These are phyloP conservation scores for Campopleginae sp. DNA, from an alignment of 2,888 invertebrate genomes.

Conservation along the genomic window DNA sequence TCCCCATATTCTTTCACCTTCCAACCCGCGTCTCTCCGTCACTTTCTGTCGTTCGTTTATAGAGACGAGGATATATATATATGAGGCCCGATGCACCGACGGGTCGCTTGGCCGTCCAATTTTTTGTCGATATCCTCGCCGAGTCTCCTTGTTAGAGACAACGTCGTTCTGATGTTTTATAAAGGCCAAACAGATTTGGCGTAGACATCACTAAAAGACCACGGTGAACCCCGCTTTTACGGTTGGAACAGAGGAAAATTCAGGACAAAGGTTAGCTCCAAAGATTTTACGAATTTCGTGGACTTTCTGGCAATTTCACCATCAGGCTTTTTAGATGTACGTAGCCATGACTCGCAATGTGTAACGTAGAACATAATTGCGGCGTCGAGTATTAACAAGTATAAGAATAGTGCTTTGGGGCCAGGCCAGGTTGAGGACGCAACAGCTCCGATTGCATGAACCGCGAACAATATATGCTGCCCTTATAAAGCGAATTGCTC, in stretches of 20 bases:
- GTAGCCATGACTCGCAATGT: too few relatives aligned
- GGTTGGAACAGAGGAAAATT: neutral
- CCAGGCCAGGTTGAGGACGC: constrained; percentile 72
- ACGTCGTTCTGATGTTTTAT: neutral
- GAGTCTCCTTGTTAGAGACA: neutral
- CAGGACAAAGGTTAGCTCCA: neutral
- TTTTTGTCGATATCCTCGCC: neutral
- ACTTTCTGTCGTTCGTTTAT: constrained; percentile 13
- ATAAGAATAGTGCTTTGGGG: constrained; percentile 47
- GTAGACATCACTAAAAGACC: neutral
- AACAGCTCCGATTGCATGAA: constrained; percentile 74
- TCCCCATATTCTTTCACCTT: constrained; percentile 30
- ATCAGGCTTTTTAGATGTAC: neutral
- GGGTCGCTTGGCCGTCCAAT: neutral
- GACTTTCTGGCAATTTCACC: neutral
- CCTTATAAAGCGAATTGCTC: constrained; percentile 68
- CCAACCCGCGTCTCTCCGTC: constrained; percentile 57
- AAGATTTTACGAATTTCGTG: neutral
- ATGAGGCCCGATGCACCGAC: neutral
- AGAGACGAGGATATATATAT: neutral
- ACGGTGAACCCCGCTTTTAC: neutral
- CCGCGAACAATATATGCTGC: constrained; percentile 64
- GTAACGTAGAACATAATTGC: too few relatives aligned
- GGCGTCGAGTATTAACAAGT: constrained; percentile 17
- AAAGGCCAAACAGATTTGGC: neutral